Base-by-base conservation (phyloP, 2,888 invertebrate genomes). In the Lissonota sp. region DNA sequence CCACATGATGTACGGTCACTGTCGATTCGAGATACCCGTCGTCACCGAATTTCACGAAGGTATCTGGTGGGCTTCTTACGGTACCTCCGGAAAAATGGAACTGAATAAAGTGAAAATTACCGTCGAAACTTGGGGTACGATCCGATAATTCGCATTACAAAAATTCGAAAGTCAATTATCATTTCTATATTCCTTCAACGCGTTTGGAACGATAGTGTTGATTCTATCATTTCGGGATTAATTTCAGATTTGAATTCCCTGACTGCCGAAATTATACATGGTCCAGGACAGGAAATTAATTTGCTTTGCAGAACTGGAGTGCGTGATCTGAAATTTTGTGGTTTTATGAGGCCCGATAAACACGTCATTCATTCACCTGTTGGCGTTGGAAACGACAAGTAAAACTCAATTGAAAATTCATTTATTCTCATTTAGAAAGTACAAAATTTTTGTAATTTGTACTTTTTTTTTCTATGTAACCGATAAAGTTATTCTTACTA, bases 291-390 rank as follows among this genome's bases (percentile, higher is more conserved):
- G 6, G 37, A 67, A 12, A 71, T 86, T 39, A 81, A 85, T 66
- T 46, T 86, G 37, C 74, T 86, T 10, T 86, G 86, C 72, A 71
- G 71, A 73, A 62, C 77, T 46, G 79, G 80, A 26, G 6, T 66
- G 16, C 10, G 1, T 4, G 1, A 10, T 1, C 58, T 85, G 6
- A 37, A 75, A 10, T 87, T 66, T 62, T 91, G 90, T 53, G 82
- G 71, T 46, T 91, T 91, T 62, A 83, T 86, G 8, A 85, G 84
- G 49, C 91, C 91, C 0, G 84, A 90, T 71, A 86, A 87, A 4
- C 44, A 70, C 14, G 55, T 84, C 8, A 77, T 91, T 6, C 78
- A 86, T 16, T 76, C 88, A 49, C 84, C 84, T 6, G 82, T 82
- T 6, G 88, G 84, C 4, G 80, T 89, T 4, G 90, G 88, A 71